A percentile compares a stretch with the other conserved stretches of the same genome.
Conservation (phyloP, 2,888 invertebrate species). For the Mythimna vitellina region DNA sequence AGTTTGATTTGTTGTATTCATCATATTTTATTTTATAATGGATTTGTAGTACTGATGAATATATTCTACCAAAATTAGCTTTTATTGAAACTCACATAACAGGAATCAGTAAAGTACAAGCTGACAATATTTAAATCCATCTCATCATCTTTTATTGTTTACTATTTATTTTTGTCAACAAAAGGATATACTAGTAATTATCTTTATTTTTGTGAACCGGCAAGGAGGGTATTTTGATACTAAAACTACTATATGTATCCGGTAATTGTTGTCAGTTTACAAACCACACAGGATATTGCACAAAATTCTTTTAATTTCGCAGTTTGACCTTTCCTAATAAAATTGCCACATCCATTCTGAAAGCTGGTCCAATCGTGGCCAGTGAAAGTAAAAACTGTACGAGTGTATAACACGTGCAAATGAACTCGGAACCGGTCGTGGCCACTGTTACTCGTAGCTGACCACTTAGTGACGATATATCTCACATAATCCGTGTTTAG, state of each 20-base stretch:
- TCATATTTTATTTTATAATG: too few relatives aligned
- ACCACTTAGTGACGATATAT: conserved; percentile 12
- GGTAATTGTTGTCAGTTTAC: not conserved
- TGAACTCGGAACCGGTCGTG: conserved; percentile 57
- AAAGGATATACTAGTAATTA: too few relatives aligned
- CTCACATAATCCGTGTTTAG: conserved; percentile 16
- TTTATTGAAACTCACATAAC: too few relatives aligned
- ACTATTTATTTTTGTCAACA: too few relatives aligned
- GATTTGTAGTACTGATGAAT: too few relatives aligned
- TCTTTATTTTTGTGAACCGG: too few relatives aligned
- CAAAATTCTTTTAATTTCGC: conserved; percentile 15
- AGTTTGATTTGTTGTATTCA: too few relatives aligned
- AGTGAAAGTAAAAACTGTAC: conserved; percentile 64
- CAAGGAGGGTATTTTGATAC: too few relatives aligned
- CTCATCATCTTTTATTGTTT: not conserved
- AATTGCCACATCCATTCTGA: conserved; percentile 50
- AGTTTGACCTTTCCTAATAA: conserved; percentile 44
- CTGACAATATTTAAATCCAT: too few relatives aligned
- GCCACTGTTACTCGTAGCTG: conserved; percentile 36
- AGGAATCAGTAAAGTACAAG: too few relatives aligned
- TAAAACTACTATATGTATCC: not conserved
- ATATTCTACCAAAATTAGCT: too few relatives aligned
- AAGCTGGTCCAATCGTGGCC: conserved; percentile 33
- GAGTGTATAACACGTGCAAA: conserved; percentile 40
- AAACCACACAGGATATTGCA: conserved; percentile 41